Percentiles rank a stretch among this genome's conserved stretches.
phyloP scores from a whole-genome alignment of 2,797 vertebrate species.

The Eulemur albifrons region DNA sequence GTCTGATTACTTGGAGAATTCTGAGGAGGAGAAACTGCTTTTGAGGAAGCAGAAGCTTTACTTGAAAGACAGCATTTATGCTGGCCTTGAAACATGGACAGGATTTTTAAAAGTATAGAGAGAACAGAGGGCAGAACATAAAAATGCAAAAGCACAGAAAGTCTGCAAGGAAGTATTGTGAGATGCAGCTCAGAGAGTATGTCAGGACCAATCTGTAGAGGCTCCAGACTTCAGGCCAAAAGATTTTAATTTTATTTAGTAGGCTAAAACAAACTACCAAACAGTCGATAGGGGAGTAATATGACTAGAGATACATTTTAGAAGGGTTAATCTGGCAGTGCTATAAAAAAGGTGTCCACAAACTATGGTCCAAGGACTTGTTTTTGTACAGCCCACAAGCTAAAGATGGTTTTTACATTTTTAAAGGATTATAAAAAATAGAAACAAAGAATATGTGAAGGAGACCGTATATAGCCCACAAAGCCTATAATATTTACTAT shows the following conservation, averaged over 20 bases:
- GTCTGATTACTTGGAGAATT: background rate
- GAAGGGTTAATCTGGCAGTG: background rate
- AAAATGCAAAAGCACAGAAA: background rate
- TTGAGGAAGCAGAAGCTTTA: background rate
- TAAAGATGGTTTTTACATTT: background rate
- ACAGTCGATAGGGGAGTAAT: background rate
- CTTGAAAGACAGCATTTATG: background rate
- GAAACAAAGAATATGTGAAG: background rate
- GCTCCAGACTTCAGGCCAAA: background rate
- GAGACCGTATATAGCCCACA: background rate
- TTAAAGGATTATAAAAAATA: background rate
- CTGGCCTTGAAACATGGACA: background rate
- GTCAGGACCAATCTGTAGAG: background rate
- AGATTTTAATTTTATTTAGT: background rate
- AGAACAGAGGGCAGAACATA: background rate
- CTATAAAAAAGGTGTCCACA: background rate
- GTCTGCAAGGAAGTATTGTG: background rate
- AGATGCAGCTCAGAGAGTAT: background rate
- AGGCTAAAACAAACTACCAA: background rate
- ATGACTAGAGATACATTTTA: background rate
- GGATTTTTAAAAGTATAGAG: background rate
- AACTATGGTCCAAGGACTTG: background rate
- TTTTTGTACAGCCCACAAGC: background rate
- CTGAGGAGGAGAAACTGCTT: background rate
- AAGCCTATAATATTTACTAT: background rate